These are phyloP conservation scores for Eupithecia subumbrata DNA, from an alignment of 2,888 invertebrate species.

Conservation along the genomic window DNA sequence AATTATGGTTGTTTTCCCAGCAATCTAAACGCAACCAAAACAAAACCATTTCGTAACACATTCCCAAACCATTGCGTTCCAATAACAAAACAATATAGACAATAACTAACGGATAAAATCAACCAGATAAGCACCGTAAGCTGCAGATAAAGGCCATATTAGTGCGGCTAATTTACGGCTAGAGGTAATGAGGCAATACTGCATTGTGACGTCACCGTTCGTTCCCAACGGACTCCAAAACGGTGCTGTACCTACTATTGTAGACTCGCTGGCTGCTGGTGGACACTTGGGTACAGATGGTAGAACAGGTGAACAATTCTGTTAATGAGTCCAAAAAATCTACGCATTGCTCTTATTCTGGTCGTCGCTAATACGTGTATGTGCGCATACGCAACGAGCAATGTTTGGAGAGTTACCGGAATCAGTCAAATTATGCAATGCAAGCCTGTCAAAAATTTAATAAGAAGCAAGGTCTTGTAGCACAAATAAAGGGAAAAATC, in stretches of 20 bases:
- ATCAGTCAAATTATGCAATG: not conserved
- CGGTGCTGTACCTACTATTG: conserved; percentile 51
- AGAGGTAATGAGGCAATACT: conserved; percentile 58
- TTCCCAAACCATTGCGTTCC: conserved; percentile 22
- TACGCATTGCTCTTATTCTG: not conserved
- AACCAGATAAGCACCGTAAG: conserved; percentile 41
- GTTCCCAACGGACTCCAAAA: conserved; percentile 66
- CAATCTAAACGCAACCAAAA: not conserved
- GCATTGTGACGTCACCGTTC: conserved; percentile 66
- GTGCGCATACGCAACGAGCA: not conserved
- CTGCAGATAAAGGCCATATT: conserved; percentile 40
- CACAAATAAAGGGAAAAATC: too few species aligned
- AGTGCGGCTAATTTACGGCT: conserved; percentile 55
- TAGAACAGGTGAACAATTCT: conserved; percentile 2
- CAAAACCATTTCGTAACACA: conserved; percentile 15
- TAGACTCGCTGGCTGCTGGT: conserved; percentile 24
- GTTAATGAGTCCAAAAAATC: not conserved
- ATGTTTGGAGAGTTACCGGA: not conserved
- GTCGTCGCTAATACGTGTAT: not conserved
- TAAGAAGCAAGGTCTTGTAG: too few species aligned
- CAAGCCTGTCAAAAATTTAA: not conserved
- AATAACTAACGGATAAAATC: conserved; percentile 32
- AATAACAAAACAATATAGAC: conserved; percentile 24
- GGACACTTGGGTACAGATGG: conserved; percentile 36
- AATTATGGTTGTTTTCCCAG: not conserved